Evolutionary conservation across 2,888 invertebrate genomes (phyloP), one percentile per base, ranked within the genome.

Genomic region (Lymantria dispar): DNA sequence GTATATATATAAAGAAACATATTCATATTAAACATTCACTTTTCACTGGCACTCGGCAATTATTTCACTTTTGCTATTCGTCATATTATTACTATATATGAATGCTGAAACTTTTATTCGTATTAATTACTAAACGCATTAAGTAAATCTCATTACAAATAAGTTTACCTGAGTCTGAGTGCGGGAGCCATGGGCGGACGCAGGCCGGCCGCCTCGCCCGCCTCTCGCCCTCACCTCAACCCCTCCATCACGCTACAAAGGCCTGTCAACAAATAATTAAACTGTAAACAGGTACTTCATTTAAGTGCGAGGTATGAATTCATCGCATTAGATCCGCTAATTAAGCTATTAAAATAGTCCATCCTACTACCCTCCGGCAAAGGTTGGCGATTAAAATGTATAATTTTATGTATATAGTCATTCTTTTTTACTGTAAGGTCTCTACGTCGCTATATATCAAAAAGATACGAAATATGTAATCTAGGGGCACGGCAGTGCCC

Each of bases 141-240:
- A 48, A 46, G 39, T 44, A 45, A 47, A 48, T 48, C 31, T 47
- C 49, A 56, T 53, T 38, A 38, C 50, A 22, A 22, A 44, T 47
- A 33, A 22, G 38, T 50, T 60, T 74, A 90, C 90, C 88, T 87
- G 75, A 82, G 70, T 69, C 62, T 76, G 70, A 74, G 72, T 73
- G 72, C 70, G 71, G 85, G 74, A 76, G 85, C 87, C 91, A 91
- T 91, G 85, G 87, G 89, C 88, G 88, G 87, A 85, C 87, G 88
- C 85, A 74, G 82, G 72, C 72, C 70, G 72, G 76, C 80, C 82
- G 82, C 83, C 72, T 85, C 87, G 89, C 89, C 91, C 89, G 81
- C 80, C 84, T 76, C 83, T 80, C 81, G 83, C 80, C 86, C 85
- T 90, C 89, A 91, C 89, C 90, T 86, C 73, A 70, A 70, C 68